A percentile compares a stretch with the other conserved stretches of the same genome.
These are phyloP conservation scores for Pseudorectes ferrugineus DNA, from an alignment of 2,113 vertebrate genomes.

Conservation along the genomic window DNA sequence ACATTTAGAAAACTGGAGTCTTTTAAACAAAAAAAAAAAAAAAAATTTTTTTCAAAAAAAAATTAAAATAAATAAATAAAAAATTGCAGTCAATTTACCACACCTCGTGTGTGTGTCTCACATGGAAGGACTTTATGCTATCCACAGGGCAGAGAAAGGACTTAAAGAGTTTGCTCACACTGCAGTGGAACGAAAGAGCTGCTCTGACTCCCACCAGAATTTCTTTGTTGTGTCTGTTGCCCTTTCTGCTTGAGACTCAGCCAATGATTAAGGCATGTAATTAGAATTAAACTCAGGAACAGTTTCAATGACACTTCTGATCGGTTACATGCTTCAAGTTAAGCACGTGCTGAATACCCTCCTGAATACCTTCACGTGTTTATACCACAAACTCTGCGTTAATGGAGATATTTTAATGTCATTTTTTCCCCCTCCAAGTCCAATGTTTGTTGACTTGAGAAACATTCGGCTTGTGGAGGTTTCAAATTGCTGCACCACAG, in stretches of 20 bases:
- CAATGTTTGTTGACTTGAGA: neutral
- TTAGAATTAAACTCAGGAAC: neutral
- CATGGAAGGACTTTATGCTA: neutral
- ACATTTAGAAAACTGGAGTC: neutral
- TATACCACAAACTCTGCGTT: neutral
- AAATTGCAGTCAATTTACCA: neutral
- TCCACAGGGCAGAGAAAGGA: neutral
- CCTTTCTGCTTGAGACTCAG: neutral
- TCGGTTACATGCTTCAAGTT: neutral
- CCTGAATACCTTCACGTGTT: neutral
- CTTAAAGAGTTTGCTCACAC: neutral
- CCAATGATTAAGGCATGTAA: neutral
- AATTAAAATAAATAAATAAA: no score
- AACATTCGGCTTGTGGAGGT: neutral
- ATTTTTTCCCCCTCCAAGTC: neutral
- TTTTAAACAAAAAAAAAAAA: neutral
- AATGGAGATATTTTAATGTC: neutral
- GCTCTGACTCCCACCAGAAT: neutral
- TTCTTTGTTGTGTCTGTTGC: neutral
- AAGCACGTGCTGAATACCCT: neutral
- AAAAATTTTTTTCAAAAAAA: neutral
- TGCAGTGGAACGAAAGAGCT: neutral
- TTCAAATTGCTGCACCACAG: neutral
- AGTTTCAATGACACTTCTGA: neutral
- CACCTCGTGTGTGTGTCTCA: neutral